These are phyloP conservation scores for Triops cancriformis DNA, from an alignment of 1,140 invertebrate genomes.

Conservation along the genomic window DNA sequence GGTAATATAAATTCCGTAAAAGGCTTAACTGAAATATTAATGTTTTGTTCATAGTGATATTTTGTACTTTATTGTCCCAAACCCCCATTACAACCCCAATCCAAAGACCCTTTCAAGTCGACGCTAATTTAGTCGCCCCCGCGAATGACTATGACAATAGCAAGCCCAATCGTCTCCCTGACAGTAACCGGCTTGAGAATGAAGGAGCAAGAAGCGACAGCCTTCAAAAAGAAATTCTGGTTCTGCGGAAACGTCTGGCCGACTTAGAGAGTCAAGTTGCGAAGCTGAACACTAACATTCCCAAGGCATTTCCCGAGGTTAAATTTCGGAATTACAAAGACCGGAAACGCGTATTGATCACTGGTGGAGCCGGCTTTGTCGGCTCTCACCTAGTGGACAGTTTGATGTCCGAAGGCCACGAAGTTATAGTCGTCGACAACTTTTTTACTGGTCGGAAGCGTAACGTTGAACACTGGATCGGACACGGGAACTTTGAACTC, in stretches of 20 bases:
- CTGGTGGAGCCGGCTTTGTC: slow-evolving; percentile 97
- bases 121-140: not conserved
- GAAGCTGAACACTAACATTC: slow-evolving; percentile 37
- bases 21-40: too few species aligned
- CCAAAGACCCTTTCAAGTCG: not conserved
- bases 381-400: slow-evolving; percentile 94
- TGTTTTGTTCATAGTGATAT: not conserved
- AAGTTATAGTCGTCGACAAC: slow-evolving; percentile 96
- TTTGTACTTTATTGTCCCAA: not conserved
- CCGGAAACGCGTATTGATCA: slow-evolving; percentile 71
- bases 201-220: not conserved
- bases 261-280: not conserved
- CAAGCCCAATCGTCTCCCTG: not conserved
- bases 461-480: slow-evolving; percentile 98
- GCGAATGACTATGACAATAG: not conserved
- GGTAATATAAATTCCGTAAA: not conserved
- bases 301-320: slow-evolving; percentile 80
- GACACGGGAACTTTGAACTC: slow-evolving; percentile 97
- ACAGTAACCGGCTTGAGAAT: not conserved
- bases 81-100: not conserved
- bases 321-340: slow-evolving; percentile 83
- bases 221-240: not conserved
- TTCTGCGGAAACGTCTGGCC: not conserved
- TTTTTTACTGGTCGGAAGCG: slow-evolving; percentile 95
- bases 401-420: slow-evolving; percentile 92